Percentiles rank a stretch among this genome's conserved stretches.
Conservation (phyloP, 2,113 vertebrate species). For the Trochalopteron elliotii region DNA sequence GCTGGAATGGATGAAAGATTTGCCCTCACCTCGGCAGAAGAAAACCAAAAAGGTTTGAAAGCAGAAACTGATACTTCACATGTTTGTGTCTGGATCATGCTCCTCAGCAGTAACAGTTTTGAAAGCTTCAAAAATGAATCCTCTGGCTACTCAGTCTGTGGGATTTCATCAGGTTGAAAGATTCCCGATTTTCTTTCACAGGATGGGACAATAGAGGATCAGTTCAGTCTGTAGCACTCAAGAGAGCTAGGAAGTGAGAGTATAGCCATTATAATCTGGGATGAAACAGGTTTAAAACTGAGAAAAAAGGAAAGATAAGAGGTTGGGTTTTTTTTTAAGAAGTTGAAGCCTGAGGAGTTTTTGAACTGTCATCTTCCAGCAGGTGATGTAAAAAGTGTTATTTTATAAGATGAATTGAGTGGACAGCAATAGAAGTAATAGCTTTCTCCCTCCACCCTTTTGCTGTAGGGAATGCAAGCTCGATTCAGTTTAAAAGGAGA, state of each 20-base stretch:
- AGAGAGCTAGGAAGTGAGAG: background rate
- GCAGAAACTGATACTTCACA: background rate
- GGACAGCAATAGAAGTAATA: background rate
- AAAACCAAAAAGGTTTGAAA: constrained; percentile 83
- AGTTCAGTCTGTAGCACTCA: background rate
- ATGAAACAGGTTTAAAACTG: background rate
- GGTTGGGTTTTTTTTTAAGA: background rate
- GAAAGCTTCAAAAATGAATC: background rate
- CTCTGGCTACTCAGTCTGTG: background rate
- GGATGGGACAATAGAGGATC: background rate
- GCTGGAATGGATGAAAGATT: constrained; percentile 90
- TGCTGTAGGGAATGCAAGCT: constrained; percentile 89
- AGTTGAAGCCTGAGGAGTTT: background rate
- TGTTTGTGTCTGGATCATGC: background rate
- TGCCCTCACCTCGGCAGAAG: constrained; percentile 79
- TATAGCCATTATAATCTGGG: background rate
- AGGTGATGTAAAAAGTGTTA: background rate
- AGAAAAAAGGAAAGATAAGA: background rate
- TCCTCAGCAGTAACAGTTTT: background rate
- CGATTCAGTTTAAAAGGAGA: constrained; percentile 90
- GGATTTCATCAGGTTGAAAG: background rate
- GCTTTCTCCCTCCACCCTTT: background rate
- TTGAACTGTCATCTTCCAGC: background rate
- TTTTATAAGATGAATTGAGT: background rate
- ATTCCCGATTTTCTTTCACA: background rate